A percentile compares a stretch with the other conserved stretches of the same genome.
These are phyloP conservation scores for Ganaspis sp. DNA, from an alignment of 1,140 invertebrate genomes.

Conservation along the genomic window DNA sequence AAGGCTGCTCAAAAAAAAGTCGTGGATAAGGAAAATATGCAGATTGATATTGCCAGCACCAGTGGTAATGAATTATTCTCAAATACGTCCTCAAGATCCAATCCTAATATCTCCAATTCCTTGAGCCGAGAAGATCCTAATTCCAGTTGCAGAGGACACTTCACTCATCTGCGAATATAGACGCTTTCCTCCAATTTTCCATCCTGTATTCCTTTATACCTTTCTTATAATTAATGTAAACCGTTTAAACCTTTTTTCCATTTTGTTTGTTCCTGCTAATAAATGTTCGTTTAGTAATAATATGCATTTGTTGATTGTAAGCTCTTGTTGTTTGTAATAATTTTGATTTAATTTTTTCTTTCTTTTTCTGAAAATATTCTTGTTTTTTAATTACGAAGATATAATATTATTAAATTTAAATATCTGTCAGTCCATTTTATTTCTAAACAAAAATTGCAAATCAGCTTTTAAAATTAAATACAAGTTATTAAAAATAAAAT, in stretches of 20 bases:
- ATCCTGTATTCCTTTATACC: constrained; percentile 2
- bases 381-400: neutral
- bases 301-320: too few relatives aligned
- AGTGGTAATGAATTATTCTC: constrained; percentile 26
- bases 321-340: neutral
- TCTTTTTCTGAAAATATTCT: neutral
- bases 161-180: constrained; percentile 58
- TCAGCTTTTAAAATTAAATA: too few relatives aligned
- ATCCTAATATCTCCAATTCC: constrained; percentile 12
- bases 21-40: constrained; percentile 14
- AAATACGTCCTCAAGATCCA: constrained; percentile 13
- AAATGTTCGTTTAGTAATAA: neutral
- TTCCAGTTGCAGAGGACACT: constrained; percentile 41
- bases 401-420: neutral
- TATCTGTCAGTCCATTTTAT: too few relatives aligned
- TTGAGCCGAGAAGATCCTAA: constrained; percentile 27
- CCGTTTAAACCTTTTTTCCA: constrained; percentile 2
- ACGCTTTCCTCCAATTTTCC: neutral
- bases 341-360: neutral
- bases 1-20: neutral
- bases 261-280: constrained; percentile 5
- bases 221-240: neutral
- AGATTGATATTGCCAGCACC: neutral
- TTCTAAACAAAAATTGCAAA: too few relatives aligned
- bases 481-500: too few relatives aligned